These are phyloP conservation scores for Hypolimnas misippus DNA, from an alignment of 2,888 invertebrate genomes.

Conservation along the genomic window DNA sequence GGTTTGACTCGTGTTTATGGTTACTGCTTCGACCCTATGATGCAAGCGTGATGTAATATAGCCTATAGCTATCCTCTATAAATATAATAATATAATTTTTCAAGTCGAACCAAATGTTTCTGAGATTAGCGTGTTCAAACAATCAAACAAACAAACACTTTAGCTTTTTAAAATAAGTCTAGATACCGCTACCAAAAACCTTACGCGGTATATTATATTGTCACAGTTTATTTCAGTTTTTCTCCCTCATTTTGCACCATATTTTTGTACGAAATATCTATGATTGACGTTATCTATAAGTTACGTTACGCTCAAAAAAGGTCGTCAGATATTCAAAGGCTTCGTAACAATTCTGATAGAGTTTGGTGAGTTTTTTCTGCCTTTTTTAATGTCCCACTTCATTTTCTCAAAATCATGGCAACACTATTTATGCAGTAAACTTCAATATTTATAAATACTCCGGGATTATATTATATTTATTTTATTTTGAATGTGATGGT, in stretches of 20 bases:
- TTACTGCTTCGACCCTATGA: no score
- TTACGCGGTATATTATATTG: neutral
- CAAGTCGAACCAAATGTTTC: no score
- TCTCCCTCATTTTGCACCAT: neutral
- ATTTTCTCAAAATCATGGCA: neutral
- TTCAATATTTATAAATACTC: neutral
- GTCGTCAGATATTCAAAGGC: neutral
- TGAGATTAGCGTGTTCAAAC: no score
- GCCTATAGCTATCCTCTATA: no score
- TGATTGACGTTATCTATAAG: neutral
- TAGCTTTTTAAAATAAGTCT: no score
- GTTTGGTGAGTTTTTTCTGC: neutral
- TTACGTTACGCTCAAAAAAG: neutral
- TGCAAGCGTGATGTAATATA: no score
- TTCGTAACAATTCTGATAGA: neutral
- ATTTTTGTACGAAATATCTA: neutral
- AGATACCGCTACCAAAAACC: no score
- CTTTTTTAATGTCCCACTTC: neutral
- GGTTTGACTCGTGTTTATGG: no score
- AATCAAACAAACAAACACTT: no score
- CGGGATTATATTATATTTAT: neutral
- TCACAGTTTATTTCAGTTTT: neutral
- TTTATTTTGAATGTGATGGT: neutral
- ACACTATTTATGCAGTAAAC: neutral
- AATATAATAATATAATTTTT: no score